These are phyloP conservation scores for Scaptomyza polygonia DNA, from an alignment of 2,888 invertebrate species.

Conservation along the genomic window DNA sequence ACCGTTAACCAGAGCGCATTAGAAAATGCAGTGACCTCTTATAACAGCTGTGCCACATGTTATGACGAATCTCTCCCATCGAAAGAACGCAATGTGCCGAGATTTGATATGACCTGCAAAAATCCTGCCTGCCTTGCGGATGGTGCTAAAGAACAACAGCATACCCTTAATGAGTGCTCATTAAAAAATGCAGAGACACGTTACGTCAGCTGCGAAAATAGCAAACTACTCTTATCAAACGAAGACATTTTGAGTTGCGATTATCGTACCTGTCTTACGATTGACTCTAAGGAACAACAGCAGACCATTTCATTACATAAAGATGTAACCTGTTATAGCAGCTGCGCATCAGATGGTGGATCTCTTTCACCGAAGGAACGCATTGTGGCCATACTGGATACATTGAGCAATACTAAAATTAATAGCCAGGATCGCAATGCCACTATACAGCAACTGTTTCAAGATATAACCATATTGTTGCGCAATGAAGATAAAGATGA, in stretches of 20 bases:
- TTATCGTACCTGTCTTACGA: too few relatives aligned
- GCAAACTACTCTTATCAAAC: not conserved
- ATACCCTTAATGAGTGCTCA: not conserved
- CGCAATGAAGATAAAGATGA: constrained; percentile 36
- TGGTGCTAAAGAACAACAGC: not conserved
- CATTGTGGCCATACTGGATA: constrained; percentile 36
- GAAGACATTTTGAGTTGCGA: constrained; percentile 27
- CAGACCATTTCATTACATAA: too few relatives aligned
- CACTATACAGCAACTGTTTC: constrained; percentile 48
- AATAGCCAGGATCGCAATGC: constrained; percentile 29
- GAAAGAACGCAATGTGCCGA: constrained; percentile 36
- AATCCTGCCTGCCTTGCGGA: not conserved
- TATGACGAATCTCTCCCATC: not conserved
- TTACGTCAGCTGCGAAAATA: not conserved
- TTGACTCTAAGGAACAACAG: too few relatives aligned
- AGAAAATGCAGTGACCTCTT: not conserved
- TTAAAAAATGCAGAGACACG: not conserved
- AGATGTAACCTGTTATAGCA: not conserved
- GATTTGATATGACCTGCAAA: not conserved
- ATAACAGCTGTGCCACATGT: not conserved
- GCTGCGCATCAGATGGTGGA: not conserved
- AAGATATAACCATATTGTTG: constrained; percentile 49
- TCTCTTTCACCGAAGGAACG: constrained; percentile 28
- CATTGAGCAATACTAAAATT: constrained; percentile 25
- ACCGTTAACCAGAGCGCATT: too few relatives aligned